phyloP scores from a whole-genome alignment of 92 coral and sea anemone species.

The Chrysogorgia sp. region DNA sequence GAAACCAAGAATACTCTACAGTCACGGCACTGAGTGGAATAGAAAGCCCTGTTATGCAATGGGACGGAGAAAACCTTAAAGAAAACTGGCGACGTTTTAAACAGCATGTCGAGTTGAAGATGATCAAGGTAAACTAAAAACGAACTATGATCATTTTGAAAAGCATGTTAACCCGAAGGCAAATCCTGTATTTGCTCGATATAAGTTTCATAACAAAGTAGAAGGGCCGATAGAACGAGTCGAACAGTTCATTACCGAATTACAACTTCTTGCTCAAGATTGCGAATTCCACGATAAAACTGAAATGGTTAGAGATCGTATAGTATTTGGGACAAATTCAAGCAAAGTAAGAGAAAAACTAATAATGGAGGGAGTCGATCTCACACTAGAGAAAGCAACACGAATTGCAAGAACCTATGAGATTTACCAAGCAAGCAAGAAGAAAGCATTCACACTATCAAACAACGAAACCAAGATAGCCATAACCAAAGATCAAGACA shows the following conservation, averaged over 20 bases:
- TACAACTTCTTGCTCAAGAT: constrained; percentile 54
- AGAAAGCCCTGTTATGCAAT: constrained; percentile 54
- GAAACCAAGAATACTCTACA: constrained; percentile 39
- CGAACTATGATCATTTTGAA: constrained; percentile 57
- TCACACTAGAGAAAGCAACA: constrained; percentile 65
- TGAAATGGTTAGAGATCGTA: constrained; percentile 63
- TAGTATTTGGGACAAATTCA: constrained; percentile 59
- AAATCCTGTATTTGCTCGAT: constrained; percentile 65
- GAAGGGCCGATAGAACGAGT: constrained; percentile 37
- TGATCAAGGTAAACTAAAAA: constrained; percentile 49
- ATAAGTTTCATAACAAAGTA: constrained; percentile 57
- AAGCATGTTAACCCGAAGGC: constrained; percentile 61
- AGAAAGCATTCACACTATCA: constrained; percentile 34
- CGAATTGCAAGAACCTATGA: constrained; percentile 58
- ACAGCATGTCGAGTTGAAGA: constrained; percentile 59
- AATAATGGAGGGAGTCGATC: constrained; percentile 57
- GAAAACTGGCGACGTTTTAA: constrained; percentile 66
- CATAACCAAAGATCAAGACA: constrained; percentile 30
- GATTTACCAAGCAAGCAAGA: constrained; percentile 40
- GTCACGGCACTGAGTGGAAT: constrained; percentile 57
- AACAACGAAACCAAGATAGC: constrained; percentile 32
- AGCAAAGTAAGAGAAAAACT: constrained; percentile 62
- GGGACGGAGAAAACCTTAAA: constrained; percentile 57
- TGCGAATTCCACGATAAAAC: constrained; percentile 59
- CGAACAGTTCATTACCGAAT: constrained; percentile 60